Percentiles rank a stretch among this genome's conserved stretches.
These are phyloP conservation scores for Spinibarbus caldwelli DNA, from an alignment of 2,797 vertebrate species.

Conservation along the genomic window DNA sequence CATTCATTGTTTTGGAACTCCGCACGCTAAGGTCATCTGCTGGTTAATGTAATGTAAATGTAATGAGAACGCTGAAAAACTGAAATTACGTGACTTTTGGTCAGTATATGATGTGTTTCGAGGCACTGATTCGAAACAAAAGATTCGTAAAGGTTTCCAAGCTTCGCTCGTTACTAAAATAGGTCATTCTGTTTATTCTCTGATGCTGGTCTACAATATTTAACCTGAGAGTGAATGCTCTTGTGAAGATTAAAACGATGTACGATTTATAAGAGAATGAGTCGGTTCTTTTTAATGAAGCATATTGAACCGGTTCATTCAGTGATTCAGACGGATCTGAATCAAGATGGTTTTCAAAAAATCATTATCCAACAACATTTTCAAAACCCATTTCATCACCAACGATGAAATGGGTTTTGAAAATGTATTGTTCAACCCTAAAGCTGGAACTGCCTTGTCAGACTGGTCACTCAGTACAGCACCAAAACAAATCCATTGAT, in stretches of 20 bases:
- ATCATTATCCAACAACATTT: neutral
- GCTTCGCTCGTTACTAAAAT: neutral
- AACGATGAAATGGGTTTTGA: neutral
- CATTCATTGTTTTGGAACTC: neutral
- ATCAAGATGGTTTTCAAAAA: neutral
- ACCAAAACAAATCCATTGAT: neutral
- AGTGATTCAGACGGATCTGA: neutral
- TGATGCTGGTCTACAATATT: neutral
- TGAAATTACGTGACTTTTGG: neutral
- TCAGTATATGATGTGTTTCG: neutral
- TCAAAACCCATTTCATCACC: too few species aligned
- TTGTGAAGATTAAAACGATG: too few species aligned
- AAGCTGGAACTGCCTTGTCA: neutral
- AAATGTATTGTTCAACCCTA: neutral
- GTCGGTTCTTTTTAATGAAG: neutral
- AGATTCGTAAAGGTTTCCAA: neutral
- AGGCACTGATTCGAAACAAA: neutral
- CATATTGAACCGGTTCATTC: neutral
- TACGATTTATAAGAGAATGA: neutral
- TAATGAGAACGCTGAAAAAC: neutral
- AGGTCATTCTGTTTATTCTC: neutral
- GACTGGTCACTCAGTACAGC: neutral
- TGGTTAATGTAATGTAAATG: neutral
- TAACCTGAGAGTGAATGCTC: too few species aligned
- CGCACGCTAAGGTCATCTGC: neutral